Conservation (phyloP, 1,140 invertebrate species). For the Conus ventricosus region DNA sequence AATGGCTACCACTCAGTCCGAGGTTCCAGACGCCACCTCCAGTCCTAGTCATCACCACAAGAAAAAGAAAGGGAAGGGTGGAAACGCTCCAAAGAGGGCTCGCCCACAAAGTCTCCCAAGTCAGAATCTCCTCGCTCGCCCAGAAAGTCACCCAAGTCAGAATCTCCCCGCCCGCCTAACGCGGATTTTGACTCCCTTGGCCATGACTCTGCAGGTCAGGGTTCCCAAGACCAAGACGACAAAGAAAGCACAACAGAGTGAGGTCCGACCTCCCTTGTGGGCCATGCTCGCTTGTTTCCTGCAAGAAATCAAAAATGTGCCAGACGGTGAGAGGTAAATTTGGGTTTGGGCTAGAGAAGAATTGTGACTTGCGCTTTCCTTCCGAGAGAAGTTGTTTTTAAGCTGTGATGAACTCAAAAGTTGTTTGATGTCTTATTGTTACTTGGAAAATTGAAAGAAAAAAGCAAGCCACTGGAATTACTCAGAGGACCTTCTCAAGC, state of each 20-base stretch:
- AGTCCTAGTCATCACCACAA: background rate
- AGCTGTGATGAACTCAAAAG: no score
- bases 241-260: background rate
- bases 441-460: no score
- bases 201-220: background rate
- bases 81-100: background rate
- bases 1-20: background rate
- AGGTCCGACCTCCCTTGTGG: background rate
- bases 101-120: background rate
- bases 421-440: no score
- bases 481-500: no score
- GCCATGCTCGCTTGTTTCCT: background rate
- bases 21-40: background rate
- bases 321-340: background rate
- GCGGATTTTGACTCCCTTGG: slow-evolving; percentile 13
- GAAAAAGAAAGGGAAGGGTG: background rate
- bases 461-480: no score
- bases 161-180: background rate
- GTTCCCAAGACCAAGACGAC: background rate
- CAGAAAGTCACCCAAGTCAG: background rate
- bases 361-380: background rate
- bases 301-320: background rate
- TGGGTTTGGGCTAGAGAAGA: background rate
- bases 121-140: background rate
- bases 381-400: no score